Evolutionary conservation across 2,888 invertebrate genomes (phyloP).

Genomic region (Ashinkailepas kermadecensis): DNA sequence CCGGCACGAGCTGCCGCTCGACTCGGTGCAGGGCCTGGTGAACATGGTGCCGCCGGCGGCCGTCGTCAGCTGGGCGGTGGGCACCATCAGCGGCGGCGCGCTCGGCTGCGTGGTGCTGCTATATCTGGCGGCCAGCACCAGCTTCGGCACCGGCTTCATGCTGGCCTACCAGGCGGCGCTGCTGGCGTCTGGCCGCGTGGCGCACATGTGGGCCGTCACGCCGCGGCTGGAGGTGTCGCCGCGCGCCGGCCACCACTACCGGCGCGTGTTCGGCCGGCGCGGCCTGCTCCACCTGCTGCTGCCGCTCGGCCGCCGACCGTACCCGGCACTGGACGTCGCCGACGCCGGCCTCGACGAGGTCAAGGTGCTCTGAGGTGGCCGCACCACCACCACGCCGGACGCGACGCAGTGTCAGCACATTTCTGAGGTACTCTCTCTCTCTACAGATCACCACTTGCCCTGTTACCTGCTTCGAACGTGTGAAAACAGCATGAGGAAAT

Average conservation of each 20-base stretch:
- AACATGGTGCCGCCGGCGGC: background rate
- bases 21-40: background rate
- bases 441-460: too few relatives aligned
- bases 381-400: slow-evolving; percentile 28
- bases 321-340: background rate
- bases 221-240: slow-evolving; percentile 31
- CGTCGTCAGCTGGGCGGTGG: slow-evolving; percentile 1
- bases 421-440: too few relatives aligned
- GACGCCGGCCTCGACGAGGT: background rate
- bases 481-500: too few relatives aligned
- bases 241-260: slow-evolving; percentile 33
- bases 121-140: background rate
- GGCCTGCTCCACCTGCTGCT: slow-evolving; percentile 33
- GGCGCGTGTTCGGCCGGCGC: slow-evolving; percentile 33
- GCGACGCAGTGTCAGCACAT: too few relatives aligned
- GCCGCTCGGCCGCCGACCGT: slow-evolving; percentile 24
- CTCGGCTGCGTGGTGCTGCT: background rate
- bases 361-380: background rate
- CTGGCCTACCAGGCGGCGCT: background rate
- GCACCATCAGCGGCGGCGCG: background rate
- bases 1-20: background rate
- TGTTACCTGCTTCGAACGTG: too few relatives aligned
- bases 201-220: slow-evolving; percentile 13
- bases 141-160: background rate
- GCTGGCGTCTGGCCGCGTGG: background rate